These are phyloP conservation scores for Pterobdella sp. DNA, from an alignment of 2,888 invertebrate genomes.

Conservation along the genomic window DNA sequence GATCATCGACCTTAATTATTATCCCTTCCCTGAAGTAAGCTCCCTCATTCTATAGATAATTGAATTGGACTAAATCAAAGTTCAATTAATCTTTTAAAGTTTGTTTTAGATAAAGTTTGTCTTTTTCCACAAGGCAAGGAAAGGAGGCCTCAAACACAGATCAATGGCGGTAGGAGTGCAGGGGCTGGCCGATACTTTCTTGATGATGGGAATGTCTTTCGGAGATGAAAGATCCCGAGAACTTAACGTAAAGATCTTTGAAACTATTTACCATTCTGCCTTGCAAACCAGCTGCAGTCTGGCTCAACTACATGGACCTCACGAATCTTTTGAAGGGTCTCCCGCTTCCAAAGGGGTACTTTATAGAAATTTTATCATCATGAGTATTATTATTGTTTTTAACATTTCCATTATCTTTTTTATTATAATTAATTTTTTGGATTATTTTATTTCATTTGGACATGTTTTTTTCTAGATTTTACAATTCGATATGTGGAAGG, in stretches of 20 bases:
- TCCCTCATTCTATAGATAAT: too few relatives aligned
- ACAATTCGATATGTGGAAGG: conserved; percentile 96
- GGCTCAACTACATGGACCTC: conserved; percentile 72
- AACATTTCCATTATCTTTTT: not conserved
- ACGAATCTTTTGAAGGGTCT: conserved; percentile 80
- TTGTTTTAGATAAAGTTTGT: too few relatives aligned
- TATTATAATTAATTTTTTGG: not conserved
- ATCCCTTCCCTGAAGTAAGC: conserved; percentile 80
- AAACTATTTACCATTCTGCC: conserved; percentile 91
- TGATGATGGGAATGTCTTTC: conserved; percentile 66
- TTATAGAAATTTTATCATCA: not conserved
- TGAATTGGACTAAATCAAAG: too few relatives aligned
- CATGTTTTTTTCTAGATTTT: conserved; percentile 61
- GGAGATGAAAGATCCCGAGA: conserved; percentile 46
- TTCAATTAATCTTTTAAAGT: too few relatives aligned
- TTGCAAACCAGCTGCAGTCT: conserved; percentile 89
- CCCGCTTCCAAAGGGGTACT: conserved; percentile 80
- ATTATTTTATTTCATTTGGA: conserved; percentile 24
- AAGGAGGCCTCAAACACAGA: conserved; percentile 71
- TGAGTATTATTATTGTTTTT: not conserved
- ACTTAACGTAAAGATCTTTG: conserved; percentile 90
- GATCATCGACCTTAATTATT: conserved; percentile 90
- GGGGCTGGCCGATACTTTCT: conserved; percentile 91
- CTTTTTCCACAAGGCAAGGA: conserved; percentile 50
- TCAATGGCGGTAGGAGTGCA: conserved; percentile 82